Conservation (phyloP, 2,888 invertebrate genomes). For the Leptinotarsa peninsularis region DNA sequence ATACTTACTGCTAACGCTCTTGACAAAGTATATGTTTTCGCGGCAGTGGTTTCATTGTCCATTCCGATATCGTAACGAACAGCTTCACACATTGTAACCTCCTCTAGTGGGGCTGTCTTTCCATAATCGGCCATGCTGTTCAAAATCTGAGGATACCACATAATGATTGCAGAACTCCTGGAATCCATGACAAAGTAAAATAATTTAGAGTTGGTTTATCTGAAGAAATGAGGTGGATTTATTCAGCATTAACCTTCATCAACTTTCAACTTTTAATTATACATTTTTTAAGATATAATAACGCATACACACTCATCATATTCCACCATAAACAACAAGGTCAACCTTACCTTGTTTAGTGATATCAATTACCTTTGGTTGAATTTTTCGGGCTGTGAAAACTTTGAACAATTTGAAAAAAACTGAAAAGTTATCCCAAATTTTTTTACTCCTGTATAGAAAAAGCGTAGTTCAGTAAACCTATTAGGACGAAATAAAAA, state of each 20-base stretch:
- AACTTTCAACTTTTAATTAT: not conserved
- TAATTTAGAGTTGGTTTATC: not conserved
- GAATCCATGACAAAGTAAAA: constrained; percentile 30
- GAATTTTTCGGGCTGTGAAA: too few relatives aligned
- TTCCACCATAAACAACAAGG: too few relatives aligned
- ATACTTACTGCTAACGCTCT: constrained; percentile 35
- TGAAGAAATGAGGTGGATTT: not conserved
- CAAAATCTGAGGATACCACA: constrained; percentile 73
- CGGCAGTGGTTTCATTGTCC: not conserved
- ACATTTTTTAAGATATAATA: too few relatives aligned
- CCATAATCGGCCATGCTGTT: constrained; percentile 66
- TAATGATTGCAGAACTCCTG: constrained; percentile 71
- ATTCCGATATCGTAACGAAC: constrained; percentile 46
- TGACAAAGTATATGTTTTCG: not conserved
- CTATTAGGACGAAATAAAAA: too few relatives aligned
- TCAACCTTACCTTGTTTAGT: too few relatives aligned
- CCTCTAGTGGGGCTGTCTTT: constrained; percentile 48
- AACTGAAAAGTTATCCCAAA: too few relatives aligned
- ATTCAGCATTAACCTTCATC: not conserved
- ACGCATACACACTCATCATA: too few relatives aligned
- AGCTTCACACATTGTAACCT: constrained; percentile 59
- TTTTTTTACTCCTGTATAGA: too few relatives aligned
- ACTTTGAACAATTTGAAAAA: too few relatives aligned
- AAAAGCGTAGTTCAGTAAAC: too few relatives aligned
- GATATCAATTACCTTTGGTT: too few relatives aligned